Percentiles rank a stretch among this genome's conserved stretches.
These are phyloP conservation scores for Paraescarpia echinospica DNA, from an alignment of 1,140 invertebrate genomes.

Conservation along the genomic window DNA sequence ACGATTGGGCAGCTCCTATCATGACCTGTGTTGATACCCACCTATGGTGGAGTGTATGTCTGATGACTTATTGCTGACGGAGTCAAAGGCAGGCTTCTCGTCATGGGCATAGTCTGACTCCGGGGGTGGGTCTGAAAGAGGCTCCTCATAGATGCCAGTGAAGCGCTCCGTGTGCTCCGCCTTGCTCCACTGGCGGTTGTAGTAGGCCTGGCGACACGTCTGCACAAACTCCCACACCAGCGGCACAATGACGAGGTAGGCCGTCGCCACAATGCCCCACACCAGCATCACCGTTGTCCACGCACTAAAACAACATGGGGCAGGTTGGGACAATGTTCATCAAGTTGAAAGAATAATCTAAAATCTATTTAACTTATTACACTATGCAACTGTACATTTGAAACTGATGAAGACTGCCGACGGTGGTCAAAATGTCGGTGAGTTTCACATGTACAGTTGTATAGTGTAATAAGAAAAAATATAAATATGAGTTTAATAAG, in stretches of 20 bases:
- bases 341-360: no score
- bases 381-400: no score
- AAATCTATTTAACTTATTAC: no score
- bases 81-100: background rate
- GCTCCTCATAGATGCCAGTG: background rate
- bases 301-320: background rate
- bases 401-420: no score
- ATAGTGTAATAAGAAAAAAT: no score
- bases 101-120: background rate
- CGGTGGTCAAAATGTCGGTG: no score
- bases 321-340: no score
- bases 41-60: background rate
- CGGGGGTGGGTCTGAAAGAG: background rate
- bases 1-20: no score
- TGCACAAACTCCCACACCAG: slow-evolving; percentile 15
- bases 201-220: slow-evolving; percentile 20
- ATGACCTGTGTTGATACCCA: background rate
- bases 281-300: background rate
- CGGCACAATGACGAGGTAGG: background rate
- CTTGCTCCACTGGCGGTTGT: slow-evolving; percentile 8
- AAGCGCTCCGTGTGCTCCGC: background rate
- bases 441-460: no score
- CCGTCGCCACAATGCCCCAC: background rate
- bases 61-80: background rate
- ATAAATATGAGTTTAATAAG: no score